Base-by-base conservation (phyloP, 2,797 vertebrate species). In the Pipistrellus nathusii region DNA sequence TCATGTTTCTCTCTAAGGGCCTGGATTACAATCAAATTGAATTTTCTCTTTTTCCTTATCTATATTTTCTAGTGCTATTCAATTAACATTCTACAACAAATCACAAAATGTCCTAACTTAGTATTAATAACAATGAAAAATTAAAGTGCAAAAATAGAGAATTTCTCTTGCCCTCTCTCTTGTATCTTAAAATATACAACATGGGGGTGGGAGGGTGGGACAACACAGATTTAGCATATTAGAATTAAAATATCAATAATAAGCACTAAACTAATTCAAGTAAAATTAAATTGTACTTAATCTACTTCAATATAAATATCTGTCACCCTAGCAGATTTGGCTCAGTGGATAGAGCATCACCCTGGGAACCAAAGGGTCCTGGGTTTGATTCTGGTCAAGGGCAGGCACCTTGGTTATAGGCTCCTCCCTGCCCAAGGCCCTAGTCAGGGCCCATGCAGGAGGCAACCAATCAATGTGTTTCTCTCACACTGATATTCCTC, bases 121-220 rank as follows among this genome's bases (percentile, higher is more conserved):
- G 8, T 44, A 27, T 32, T 55, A 85, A 64, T 41, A 77, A 83
- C 46, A 71, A 76, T 64, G 27, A 73, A 71, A 76, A 94, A 35
- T 62, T 57, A 20, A 90, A 68, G 14, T n/a, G 7, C 4, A 93
- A 83, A 90, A 94, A 69, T 46, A 75, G 8, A 80, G n/a, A 82
- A 46, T 71, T 62, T 18, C 81, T 78, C 30, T 81, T 80, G 25
- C n/a, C 8, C 20, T 90, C 2, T 90, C 30, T 88, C 59, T 69
- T 20, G 0, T 46, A 80, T 1, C 23, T 90, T 53, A 88, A 87
- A 91, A 93, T 69, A 75, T 11, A 46, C 14, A 62, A 84, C 46
- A 80, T 6, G 1, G 46, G 3, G 46, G 25, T 30, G 18, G 2
- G 41, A 44, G 27, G 25, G 41, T 48, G 27, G 44, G 46, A n/a